Percentiles rank a stretch among this genome's conserved stretches.
These are phyloP conservation scores for Psittacula cyanocephala DNA, from an alignment of 2,113 vertebrate species.

Conservation along the genomic window DNA sequence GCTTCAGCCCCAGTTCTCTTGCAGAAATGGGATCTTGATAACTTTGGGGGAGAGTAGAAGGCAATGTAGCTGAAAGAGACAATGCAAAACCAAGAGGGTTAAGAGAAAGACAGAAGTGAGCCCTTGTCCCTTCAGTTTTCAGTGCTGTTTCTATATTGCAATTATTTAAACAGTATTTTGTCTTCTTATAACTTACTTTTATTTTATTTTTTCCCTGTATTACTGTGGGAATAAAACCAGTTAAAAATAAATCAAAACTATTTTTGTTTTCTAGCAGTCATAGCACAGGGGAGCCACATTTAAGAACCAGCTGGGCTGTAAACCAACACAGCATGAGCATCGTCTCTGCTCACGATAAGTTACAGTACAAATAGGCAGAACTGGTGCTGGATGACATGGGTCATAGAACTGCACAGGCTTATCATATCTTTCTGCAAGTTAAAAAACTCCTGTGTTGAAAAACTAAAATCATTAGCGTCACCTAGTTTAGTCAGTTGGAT, in stretches of 20 bases:
- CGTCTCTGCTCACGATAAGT: not conserved
- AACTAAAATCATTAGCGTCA: not conserved
- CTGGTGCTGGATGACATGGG: not conserved
- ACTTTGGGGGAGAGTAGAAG: not conserved
- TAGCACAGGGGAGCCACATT: not conserved
- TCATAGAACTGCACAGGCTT: not conserved
- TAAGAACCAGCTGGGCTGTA: not conserved
- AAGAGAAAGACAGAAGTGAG: not conserved
- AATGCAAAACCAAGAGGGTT: not conserved
- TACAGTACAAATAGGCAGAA: not conserved
- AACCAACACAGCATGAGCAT: not conserved
- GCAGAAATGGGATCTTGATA: not conserved
- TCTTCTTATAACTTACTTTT: not conserved
- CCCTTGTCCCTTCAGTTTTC: not conserved
- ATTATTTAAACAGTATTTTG: not conserved
- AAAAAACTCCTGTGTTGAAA: accelerated
- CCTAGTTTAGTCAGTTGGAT: not conserved
- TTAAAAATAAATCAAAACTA: not conserved
- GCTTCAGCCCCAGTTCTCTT: not conserved
- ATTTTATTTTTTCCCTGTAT: not conserved
- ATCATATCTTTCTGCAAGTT: not conserved
- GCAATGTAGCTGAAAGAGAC: not conserved
- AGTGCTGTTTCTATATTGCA: not conserved
- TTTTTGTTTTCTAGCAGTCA: not conserved
- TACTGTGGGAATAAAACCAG: not conserved